phyloP scores from a whole-genome alignment of 2,888 invertebrate genomes.

The Parochlus steinenii region DNA sequence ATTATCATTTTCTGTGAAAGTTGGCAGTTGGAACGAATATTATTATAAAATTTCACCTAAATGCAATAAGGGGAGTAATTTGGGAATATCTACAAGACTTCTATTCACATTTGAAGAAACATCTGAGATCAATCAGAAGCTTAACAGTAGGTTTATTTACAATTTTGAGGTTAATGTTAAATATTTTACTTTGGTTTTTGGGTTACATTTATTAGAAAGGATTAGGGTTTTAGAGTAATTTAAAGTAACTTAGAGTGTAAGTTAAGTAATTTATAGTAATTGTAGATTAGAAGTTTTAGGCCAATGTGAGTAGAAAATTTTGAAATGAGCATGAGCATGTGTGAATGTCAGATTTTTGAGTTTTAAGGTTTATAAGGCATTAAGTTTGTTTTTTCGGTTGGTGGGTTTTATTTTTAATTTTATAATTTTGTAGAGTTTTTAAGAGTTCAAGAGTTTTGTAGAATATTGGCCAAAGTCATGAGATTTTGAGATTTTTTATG shows the following conservation, averaged over 20 bases:
- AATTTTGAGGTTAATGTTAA: not conserved
- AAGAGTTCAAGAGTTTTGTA: too few species aligned
- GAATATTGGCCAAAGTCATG: too few species aligned
- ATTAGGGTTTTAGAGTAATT: constrained; percentile 4
- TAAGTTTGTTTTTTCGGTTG: too few species aligned
- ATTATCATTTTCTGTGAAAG: constrained; percentile 16
- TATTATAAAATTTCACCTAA: not conserved
- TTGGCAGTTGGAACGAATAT: constrained; percentile 4
- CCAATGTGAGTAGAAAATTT: not conserved
- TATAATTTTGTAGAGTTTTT: too few species aligned
- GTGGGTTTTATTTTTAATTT: too few species aligned
- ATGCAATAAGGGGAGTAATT: not conserved
- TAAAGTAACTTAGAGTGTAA: too few species aligned
- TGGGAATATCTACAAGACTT: not conserved
- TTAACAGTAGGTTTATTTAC: not conserved
- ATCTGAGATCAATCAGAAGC: too few species aligned
- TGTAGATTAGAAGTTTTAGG: constrained; percentile 3
- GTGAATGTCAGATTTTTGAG: constrained; percentile 33
- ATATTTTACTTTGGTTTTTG: not conserved
- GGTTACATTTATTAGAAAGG: not conserved
- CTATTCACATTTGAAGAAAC: not conserved
- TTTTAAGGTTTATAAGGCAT: too few species aligned
- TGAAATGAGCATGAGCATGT: constrained; percentile 32
- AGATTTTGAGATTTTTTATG: too few species aligned
- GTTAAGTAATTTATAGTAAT: too few species aligned